phyloP scores from a whole-genome alignment of 2,113 vertebrate species.

The Centropus unirufus region DNA sequence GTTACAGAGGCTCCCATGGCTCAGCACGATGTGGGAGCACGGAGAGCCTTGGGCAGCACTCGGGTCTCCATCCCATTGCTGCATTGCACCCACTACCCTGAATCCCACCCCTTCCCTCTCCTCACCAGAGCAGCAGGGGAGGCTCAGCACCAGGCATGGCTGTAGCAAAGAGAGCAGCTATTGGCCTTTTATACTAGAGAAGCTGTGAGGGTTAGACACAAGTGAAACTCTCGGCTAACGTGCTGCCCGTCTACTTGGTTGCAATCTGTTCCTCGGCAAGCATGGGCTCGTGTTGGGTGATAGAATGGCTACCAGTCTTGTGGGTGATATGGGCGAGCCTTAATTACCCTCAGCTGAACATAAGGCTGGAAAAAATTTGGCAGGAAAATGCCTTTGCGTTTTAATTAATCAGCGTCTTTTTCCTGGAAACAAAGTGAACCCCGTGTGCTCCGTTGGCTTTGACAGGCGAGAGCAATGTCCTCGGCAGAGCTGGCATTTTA shows the following conservation, averaged over 20 bases:
- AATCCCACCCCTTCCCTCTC: background rate
- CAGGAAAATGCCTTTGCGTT: conserved; percentile 16
- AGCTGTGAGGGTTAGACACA: background rate
- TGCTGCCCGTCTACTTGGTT: background rate
- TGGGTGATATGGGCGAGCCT: background rate
- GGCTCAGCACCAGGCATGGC: background rate
- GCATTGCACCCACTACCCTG: accelerated
- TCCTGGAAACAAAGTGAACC: background rate
- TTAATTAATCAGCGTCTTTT: conserved; percentile 37
- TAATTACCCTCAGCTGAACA: conserved; percentile 46
- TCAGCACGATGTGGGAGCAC: accelerated
- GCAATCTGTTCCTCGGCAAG: background rate
- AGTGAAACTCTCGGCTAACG: background rate
- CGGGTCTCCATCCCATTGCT: background rate
- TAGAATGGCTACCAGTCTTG: background rate
- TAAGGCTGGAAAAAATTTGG: conserved; percentile 58
- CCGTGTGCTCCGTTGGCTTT: background rate
- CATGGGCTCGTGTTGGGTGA: background rate
- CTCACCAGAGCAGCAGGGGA: accelerated
- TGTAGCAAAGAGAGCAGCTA: background rate
- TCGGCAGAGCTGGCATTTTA: background rate
- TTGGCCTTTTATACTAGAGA: accelerated
- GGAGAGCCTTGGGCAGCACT: background rate
- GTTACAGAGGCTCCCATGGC: accelerated
- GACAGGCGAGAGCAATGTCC: background rate